phyloP scores from a whole-genome alignment of 2,113 vertebrate species.

The Tautogolabrus adspersus region DNA sequence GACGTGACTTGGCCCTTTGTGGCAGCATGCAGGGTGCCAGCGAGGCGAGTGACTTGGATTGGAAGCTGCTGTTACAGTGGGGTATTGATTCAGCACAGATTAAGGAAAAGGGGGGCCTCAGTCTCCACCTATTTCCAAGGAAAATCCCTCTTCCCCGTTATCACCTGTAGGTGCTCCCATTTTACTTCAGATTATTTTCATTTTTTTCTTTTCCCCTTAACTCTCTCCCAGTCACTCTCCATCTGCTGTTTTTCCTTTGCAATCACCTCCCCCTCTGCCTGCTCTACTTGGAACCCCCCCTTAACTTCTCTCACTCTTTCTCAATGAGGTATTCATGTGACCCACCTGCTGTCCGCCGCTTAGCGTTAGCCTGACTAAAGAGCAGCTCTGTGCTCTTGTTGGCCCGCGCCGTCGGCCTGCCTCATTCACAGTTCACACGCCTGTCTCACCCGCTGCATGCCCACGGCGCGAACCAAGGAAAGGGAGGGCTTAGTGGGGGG shows the following conservation, averaged over 20 bases:
- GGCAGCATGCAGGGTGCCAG: constrained; percentile 46
- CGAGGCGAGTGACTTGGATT: constrained; percentile 69
- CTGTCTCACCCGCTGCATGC: constrained; percentile 68
- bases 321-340: constrained; percentile 85
- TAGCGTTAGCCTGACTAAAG: constrained; percentile 70
- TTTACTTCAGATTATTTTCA: constrained; percentile 41
- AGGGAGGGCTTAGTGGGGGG: neutral
- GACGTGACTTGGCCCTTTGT: constrained; percentile 76
- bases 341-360: constrained; percentile 81
- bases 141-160: neutral
- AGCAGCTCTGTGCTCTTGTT: constrained; percentile 73
- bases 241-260: constrained; percentile 61
- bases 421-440: constrained; percentile 81
- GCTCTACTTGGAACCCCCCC: constrained; percentile 31
- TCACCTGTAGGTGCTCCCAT: constrained; percentile 24
- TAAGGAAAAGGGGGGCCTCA: constrained; percentile 35
- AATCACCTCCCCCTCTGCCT: constrained; percentile 37
- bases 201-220: constrained; percentile 26
- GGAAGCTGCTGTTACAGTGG: constrained; percentile 69
- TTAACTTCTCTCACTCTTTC: constrained; percentile 70
- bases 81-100: constrained; percentile 76
- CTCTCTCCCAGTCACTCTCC: constrained; percentile 50
- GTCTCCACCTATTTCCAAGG: constrained; percentile 15
- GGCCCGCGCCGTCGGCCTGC: constrained; percentile 58
- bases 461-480: constrained; percentile 57